Percentiles rank a stretch among this genome's conserved stretches.
Conservation (phyloP, 2,797 vertebrate genomes). For the Sebastes minor region DNA sequence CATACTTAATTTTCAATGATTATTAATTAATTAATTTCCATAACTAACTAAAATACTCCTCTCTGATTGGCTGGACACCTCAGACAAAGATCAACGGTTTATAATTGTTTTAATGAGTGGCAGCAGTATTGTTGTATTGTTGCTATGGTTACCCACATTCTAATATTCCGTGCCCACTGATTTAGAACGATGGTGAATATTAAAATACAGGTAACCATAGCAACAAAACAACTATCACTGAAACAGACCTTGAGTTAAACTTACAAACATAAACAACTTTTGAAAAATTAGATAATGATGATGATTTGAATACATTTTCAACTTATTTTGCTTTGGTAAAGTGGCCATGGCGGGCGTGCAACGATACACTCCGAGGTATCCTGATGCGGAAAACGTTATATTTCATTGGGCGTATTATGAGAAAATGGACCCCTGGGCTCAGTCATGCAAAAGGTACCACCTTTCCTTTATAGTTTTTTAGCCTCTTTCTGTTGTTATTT, state of each 20-base stretch:
- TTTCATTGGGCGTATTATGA: not conserved
- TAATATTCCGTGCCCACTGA: not conserved
- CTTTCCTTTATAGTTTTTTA: no score
- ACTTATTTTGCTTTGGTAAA: not conserved
- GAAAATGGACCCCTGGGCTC: no score
- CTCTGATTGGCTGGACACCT: not conserved
- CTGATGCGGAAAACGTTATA: not conserved
- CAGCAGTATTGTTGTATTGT: not conserved
- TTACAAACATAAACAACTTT: not conserved
- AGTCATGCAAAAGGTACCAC: not conserved
- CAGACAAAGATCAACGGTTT: not conserved
- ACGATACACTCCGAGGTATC: not conserved
- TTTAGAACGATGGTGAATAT: not conserved
- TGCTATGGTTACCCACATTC: not conserved
- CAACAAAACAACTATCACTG: not conserved
- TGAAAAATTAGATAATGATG: not conserved
- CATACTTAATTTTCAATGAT: not conserved
- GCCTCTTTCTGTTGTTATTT: no score
- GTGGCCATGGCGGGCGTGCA: not conserved
- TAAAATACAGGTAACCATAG: not conserved
- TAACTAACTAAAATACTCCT: not conserved
- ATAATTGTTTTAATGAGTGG: not conserved
- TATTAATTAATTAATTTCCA: no score
- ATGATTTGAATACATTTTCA: not conserved
- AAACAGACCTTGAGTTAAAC: not conserved